Percentiles rank a stretch among this genome's conserved stretches.
These are phyloP conservation scores for Heliothis peltigera DNA, from an alignment of 2,888 invertebrate species.

Conservation along the genomic window DNA sequence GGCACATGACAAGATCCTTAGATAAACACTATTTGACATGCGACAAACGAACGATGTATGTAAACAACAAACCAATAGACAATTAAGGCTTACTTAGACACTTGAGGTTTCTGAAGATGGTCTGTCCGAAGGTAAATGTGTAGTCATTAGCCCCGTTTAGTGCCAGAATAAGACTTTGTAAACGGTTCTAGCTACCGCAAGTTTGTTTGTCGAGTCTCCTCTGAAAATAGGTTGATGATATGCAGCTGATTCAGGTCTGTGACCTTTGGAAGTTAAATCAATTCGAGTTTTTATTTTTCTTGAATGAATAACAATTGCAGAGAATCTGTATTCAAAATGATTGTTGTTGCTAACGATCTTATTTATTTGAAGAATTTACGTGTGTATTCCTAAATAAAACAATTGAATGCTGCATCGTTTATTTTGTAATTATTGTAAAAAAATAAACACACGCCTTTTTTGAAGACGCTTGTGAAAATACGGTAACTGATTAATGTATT, in stretches of 20 bases:
- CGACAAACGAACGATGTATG: slow-evolving; percentile 34
- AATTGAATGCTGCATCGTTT: too few relatives aligned
- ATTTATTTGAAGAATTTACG: too few relatives aligned
- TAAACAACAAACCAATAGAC: slow-evolving; percentile 53
- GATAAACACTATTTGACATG: slow-evolving; percentile 50
- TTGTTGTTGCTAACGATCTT: background rate
- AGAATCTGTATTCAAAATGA: slow-evolving; percentile 21
- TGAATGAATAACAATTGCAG: slow-evolving; percentile 30
- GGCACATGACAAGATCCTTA: slow-evolving; percentile 36
- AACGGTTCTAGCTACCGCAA: slow-evolving; percentile 55
- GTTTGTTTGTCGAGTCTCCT: slow-evolving; percentile 41
- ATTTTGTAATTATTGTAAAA: too few relatives aligned
- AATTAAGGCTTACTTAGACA: slow-evolving; percentile 47
- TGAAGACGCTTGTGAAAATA: too few relatives aligned
- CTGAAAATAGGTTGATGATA: slow-evolving; percentile 50
- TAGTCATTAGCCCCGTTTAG: slow-evolving; percentile 56
- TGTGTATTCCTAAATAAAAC: too few relatives aligned
- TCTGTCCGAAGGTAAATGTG: slow-evolving; percentile 51
- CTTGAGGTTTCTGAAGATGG: slow-evolving; percentile 54
- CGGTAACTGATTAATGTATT: background rate
- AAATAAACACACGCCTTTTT: too few relatives aligned
- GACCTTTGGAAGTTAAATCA: slow-evolving; percentile 20
- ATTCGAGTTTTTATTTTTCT: slow-evolving; percentile 4
- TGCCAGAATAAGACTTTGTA: slow-evolving; percentile 58
- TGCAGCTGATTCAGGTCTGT: slow-evolving; percentile 36